Evolutionary conservation across 2,113 vertebrate genomes (phyloP).

Genomic region (Budorcas taxicolor): DNA sequence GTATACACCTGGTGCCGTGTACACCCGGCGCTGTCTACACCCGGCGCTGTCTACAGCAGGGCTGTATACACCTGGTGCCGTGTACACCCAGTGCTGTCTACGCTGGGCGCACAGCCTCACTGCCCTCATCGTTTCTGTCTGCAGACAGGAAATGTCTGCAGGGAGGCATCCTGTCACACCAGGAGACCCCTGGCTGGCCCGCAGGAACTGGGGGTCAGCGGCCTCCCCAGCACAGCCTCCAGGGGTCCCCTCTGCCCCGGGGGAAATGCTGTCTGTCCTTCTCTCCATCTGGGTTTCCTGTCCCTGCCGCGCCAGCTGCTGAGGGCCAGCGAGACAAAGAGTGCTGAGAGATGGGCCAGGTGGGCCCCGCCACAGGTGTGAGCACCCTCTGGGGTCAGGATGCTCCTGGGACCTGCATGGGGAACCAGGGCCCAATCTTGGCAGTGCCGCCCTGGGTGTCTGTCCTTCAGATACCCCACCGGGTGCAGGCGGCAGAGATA

Average conservation of each 20-base stretch:
- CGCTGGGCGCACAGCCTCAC: background rate
- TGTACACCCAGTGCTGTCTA: background rate
- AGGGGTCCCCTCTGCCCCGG: background rate
- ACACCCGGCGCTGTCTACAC: too few relatives aligned
- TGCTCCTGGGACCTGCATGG: background rate
- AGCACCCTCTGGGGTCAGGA: background rate
- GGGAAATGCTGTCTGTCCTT: background rate
- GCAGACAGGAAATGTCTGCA: background rate
- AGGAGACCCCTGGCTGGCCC: background rate
- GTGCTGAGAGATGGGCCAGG: background rate
- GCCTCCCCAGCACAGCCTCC: background rate
- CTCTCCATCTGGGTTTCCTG: background rate
- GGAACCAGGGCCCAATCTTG: background rate
- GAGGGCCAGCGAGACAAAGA: slow-evolving; percentile 6
- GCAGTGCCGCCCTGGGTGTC: background rate
- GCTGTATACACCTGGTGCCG: too few relatives aligned
- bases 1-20: rapidly evolving
- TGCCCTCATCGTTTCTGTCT: background rate
- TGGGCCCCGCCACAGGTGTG: background rate
- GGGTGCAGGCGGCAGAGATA: background rate
- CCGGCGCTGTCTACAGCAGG: too few relatives aligned
- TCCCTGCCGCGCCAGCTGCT: background rate
- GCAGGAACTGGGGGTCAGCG: background rate
- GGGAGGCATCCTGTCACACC: background rate
- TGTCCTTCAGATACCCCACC: background rate